Base-by-base conservation (phyloP, 92 coral and sea anemone species). In the Pocillopora meandrina region DNA sequence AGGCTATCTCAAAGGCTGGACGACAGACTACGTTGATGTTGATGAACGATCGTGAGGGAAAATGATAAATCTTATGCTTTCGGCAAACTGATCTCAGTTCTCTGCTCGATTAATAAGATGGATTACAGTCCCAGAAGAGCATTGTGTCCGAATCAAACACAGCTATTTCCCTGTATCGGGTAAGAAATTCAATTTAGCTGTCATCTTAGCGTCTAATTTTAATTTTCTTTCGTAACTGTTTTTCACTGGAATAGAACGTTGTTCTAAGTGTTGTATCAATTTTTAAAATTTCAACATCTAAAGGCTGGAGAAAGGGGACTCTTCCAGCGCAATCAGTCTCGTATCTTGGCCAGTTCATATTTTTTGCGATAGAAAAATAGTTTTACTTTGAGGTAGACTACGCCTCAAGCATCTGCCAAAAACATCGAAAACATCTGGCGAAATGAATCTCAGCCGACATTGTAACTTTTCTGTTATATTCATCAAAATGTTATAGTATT, bases 151-250 rank as follows among this genome's bases (percentile, higher is more conserved):
- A 47, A 23, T 71, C 78, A 71, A 2, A 20, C 60, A 12, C 61
- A 71, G 18, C 14, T 82, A 36, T 61, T 80, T 82, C 85, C 78
- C 9, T 72, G 23, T 42, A 34, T 82, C 21, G 85, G 85, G 85
- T 82, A 82, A 60, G 85, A 72, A 72, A 71, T 74, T 26, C 15
- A 61, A 2, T 67, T 56, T 26, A 68, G 36, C 6, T 68, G 23
- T 65, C 59, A 71, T 68, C 31, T 56, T 64, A 56, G 56, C n/a
- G 33, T 56, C 5, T 80, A 69, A 15, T 56, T 68, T 12, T 68
- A 11, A 31, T 70, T 70, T 16, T 49, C 21, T 70, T 70, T 70
- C 33, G 56, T 70, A 6, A 21, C 31, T 2, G n/a, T 14, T 21
- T 65, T 34, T 65, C 35, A 20, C 6, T 10, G 70, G 21, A 19